Base-by-base conservation (phyloP, 1,140 invertebrate genomes). In the Metopolophium dirhodum region DNA sequence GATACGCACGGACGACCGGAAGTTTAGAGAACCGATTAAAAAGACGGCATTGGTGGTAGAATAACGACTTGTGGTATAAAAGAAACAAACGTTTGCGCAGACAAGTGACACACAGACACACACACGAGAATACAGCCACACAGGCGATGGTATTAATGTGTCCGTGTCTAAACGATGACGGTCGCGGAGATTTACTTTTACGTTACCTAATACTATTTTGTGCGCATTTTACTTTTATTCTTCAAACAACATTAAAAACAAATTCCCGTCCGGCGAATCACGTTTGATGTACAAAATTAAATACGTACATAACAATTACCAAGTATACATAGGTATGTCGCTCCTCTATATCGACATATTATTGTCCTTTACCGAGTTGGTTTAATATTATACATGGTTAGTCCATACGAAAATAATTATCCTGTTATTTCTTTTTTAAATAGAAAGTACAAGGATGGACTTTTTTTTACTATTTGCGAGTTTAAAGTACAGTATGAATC, bases 11-110 rank as follows among this genome's bases (percentile, higher is more conserved):
- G 35, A 82, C 35, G 77, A 37, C 35, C 35, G 77, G 77, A 82
- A 82, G 77, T 82, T 82, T 82, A 37, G 20, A 37, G n/a, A 82
- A 82, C 77, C 77, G 61, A 68, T 68, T 68, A 68, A 68, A 68
- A 68, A 30, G 30, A 68, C 61, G 57, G 3, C 57, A 61, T 61
- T 11, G 61, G 30, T 68, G 61, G 61, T 2, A 30, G 61, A n/a
- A 68, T 68, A 68, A 68, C 61, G 61, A 68, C 61, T 68, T 30
- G 30, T 30, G 30, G 61, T 68, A 30, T 68, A 68, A 68, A 68
- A 68, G 61, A 68, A 68, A 68, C 8, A 68, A 68, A 68, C 30
- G 61, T 68, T 68, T 68, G 30, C 30, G 0, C 61, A 30, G 61
- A 68, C 61, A 68, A 68, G 61, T 68, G 61, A 30, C 30, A 68